Evolutionary conservation across 2,113 vertebrate genomes (phyloP).

Genomic region (Struthidea cinerea): DNA sequence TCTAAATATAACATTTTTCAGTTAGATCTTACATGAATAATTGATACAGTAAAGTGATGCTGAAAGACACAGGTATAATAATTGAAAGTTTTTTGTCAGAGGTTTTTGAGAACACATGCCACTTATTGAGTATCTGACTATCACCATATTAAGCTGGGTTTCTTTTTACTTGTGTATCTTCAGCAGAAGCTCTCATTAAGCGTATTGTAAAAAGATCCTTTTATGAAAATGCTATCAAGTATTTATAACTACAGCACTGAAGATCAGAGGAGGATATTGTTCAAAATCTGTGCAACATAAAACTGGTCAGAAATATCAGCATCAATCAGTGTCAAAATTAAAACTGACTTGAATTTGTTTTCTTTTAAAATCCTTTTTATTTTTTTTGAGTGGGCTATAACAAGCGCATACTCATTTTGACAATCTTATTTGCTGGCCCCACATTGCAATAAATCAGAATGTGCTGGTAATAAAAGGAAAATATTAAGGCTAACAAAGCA

Average conservation of each 20-base stretch:
- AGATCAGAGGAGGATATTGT: conserved; percentile 47
- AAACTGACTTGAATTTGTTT: conserved; percentile 7
- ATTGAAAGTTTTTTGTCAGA: conserved; percentile 50
- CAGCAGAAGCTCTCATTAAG: conserved; percentile 63
- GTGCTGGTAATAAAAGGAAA: conserved; percentile 2
- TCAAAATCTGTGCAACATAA: conserved; percentile 48
- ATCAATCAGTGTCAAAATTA: conserved; percentile 40
- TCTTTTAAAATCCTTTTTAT: conserved; percentile 38
- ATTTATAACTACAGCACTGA: conserved; percentile 46
- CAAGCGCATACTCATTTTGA: conserved; percentile 17
- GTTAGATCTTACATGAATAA: conserved; percentile 67
- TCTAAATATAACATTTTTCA: conserved; percentile 65
- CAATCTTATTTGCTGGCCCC: conserved; percentile 44
- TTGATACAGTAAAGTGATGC: conserved; percentile 63
- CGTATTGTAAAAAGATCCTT: conserved; percentile 48
- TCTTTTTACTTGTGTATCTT: conserved; percentile 36
- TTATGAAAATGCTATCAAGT: conserved; percentile 45
- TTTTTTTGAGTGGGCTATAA: conserved; percentile 39
- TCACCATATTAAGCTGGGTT: background rate
- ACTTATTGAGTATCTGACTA: conserved; percentile 41
- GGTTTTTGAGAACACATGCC: conserved; percentile 27
- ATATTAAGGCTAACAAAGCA: background rate
- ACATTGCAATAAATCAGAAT: conserved; percentile 44
- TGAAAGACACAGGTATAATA: conserved; percentile 69
- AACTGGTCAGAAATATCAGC: conserved; percentile 39